A percentile compares a stretch with the other conserved stretches of the same genome.
Evolutionary conservation across 2,113 vertebrate species (phyloP).

Genomic region (Gallinago undulata): DNA sequence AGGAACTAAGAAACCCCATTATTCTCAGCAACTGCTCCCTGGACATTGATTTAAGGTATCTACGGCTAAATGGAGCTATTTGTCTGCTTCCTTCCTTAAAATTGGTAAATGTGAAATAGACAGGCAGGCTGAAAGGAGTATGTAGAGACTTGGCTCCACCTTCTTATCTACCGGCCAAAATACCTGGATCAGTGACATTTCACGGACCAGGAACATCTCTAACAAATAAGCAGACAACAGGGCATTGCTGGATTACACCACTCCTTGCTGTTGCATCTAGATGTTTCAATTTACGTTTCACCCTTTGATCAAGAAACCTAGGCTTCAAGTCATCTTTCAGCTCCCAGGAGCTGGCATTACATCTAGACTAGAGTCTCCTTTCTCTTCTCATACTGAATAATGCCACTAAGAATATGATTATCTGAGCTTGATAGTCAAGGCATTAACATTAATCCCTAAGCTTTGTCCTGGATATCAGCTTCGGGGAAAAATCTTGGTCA

Average conservation of each 20-base stretch:
- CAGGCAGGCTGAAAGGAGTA: not conserved
- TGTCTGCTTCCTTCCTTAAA: not conserved
- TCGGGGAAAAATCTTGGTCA: not conserved
- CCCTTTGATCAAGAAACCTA: not conserved
- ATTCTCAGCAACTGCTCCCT: not conserved
- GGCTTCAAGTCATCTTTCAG: not conserved
- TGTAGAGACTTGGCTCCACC: not conserved
- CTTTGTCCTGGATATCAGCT: not conserved
- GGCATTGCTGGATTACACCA: not conserved
- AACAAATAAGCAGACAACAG: not conserved
- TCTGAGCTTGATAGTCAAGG: not conserved
- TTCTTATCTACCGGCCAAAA: not conserved
- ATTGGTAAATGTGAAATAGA: not conserved
- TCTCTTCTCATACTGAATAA: not conserved
- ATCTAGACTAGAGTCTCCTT: not conserved
- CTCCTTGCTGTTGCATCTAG: not conserved
- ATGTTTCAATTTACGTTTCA: not conserved
- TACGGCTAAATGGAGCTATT: not conserved
- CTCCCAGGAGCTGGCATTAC: not conserved
- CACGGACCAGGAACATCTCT: not conserved
- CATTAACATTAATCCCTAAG: not conserved
- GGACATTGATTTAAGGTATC: constrained; percentile 11
- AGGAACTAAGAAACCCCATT: not conserved
- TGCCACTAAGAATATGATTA: not conserved
- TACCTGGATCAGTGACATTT: not conserved